Conservation (phyloP, 2,888 invertebrate species). For the Chloroclysta siterata region DNA sequence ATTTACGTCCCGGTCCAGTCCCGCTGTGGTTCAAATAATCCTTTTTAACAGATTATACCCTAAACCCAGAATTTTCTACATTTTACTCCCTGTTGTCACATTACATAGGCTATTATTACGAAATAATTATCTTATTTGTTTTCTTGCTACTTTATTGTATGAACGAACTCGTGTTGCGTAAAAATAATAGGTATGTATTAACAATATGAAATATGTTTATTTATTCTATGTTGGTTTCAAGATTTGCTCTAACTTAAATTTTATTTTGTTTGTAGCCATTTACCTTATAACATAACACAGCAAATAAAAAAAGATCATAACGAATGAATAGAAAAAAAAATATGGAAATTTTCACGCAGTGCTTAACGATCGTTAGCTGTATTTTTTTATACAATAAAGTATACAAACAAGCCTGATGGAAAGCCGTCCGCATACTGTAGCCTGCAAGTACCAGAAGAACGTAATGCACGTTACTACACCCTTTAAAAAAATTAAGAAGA, state of each 20-base stretch:
- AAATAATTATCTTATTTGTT: slow-evolving; percentile 46
- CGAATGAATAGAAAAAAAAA: no score
- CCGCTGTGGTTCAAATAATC: slow-evolving; percentile 2
- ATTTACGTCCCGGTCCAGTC: not conserved
- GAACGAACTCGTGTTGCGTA: not conserved
- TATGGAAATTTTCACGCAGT: no score
- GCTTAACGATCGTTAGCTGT: no score
- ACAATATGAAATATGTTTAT: not conserved
- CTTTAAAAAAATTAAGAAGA: no score
- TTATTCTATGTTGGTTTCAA: not conserved
- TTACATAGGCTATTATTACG: slow-evolving; percentile 47
- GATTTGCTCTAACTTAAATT: not conserved
- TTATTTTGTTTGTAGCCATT: no score
- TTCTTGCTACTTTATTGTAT: slow-evolving; percentile 36
- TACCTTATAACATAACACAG: no score
- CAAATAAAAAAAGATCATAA: no score
- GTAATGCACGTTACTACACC: no score
- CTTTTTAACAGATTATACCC: slow-evolving; percentile 55
- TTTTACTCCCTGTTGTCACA: slow-evolving; percentile 56
- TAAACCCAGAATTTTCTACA: slow-evolving; percentile 56
- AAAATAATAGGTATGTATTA: slow-evolving; percentile 8
- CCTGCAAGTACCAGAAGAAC: no score
- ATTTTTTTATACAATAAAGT: no score
- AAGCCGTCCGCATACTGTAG: no score
- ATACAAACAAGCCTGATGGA: no score